Conservation (phyloP, 2,888 invertebrate genomes). For the Caenorhabditis auriculariae region DNA sequence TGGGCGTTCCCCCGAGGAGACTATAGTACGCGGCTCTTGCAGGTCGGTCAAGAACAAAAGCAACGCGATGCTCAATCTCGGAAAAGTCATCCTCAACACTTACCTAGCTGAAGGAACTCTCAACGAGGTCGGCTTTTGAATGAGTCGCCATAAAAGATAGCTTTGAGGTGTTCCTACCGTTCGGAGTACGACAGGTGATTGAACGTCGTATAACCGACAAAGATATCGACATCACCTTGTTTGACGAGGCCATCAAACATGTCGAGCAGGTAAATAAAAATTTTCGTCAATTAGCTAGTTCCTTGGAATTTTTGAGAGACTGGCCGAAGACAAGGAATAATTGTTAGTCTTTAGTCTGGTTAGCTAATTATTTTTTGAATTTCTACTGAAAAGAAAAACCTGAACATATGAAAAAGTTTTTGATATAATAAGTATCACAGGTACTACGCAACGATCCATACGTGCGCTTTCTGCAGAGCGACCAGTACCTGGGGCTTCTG, state of each 20-base stretch:
- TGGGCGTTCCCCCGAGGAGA: constrained; percentile 20
- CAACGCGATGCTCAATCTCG: constrained; percentile 56
- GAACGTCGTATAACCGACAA: constrained; percentile 50
- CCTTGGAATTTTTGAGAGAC: no score
- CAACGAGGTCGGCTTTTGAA: constrained; percentile 46
- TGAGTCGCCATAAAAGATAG: not conserved
- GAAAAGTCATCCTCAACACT: constrained; percentile 51
- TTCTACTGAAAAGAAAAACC: no score
- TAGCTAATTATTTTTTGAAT: no score
- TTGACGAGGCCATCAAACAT: constrained; percentile 61
- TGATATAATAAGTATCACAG: not conserved
- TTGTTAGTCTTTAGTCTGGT: no score
- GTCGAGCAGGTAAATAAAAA: constrained; percentile 58
- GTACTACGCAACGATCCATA: constrained; percentile 57
- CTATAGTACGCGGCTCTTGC: not conserved
- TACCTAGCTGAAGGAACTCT: constrained; percentile 56
- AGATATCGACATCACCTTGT: constrained; percentile 55
- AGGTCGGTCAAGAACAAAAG: constrained; percentile 48
- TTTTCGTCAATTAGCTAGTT: no score
- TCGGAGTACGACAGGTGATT: constrained; percentile 56
- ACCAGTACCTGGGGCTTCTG: constrained; percentile 49
- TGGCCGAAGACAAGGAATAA: no score
- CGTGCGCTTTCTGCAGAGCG: constrained; percentile 58
- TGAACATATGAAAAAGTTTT: not conserved
- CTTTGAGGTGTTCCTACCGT: constrained; percentile 57